Evolutionary conservation across 2,113 vertebrate genomes (phyloP), one percentile per base, ranked within the genome.

Genomic region (Gadus chalcogrammus): DNA sequence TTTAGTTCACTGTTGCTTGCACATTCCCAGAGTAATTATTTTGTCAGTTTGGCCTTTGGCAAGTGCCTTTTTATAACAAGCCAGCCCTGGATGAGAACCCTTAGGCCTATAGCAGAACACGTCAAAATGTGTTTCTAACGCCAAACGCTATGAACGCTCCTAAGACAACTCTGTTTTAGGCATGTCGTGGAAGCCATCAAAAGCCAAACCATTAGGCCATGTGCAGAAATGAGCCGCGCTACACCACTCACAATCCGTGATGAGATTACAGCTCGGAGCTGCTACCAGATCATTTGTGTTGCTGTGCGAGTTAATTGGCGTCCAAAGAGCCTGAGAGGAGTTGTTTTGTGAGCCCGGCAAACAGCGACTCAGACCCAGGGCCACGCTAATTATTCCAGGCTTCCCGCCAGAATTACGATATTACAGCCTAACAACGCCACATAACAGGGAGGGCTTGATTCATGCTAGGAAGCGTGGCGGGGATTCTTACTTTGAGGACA

Each of bases 341-440:
- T 83, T 85, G 79, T 86, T 83, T 73, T 82, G 74, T 31, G 77
- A 84, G 75, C 79, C 80, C 75, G 77, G 80, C 69, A 85, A 88
- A 88, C 78, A 85, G 79, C 80, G 75, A 84, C 78, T 87, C 81
- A 85, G 83, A 87, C 85, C 81, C 82, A 85, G 77, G 74, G 78
- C 84, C 77, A 80, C 75, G 77, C 84, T 88, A 89, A 90, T 91
- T 86, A 87, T 86, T 81, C 76, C 71, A 85, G 81, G 83, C 85
- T 63, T 59, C 64, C 75, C 22, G 82, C 87, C 84, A 89, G 81
- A 84, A 65, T 62, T 53, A 48, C 77, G 73, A 80, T 82, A 84
- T 84, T 80, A 84, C 80, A 82, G 77, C 71, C 78, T 79, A 77
- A 77, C 72, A 72, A 81, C 74, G 76, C 55, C 68, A 69, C 74